Base-by-base conservation (phyloP, 2,113 vertebrate genomes). In the Hucho hucho region DNA sequence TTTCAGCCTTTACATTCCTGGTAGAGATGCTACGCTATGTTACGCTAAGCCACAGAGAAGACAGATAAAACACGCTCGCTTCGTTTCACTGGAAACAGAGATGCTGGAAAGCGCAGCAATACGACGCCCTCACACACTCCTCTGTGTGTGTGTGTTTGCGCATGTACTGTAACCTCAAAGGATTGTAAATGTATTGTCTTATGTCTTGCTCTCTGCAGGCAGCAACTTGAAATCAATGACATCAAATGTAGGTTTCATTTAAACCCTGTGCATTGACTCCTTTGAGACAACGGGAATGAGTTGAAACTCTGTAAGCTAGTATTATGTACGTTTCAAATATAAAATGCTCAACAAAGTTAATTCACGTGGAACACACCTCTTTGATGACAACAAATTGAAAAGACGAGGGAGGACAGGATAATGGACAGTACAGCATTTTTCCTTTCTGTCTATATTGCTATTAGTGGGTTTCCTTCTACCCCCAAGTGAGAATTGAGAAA, bases 31-130 rank as follows among this genome's bases (percentile, higher is more conserved):
- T 56, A 20, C 4, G 28, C 28, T 28, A 28, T 69, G 26, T 24
- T 73, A 79, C 69, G 76, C 74, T 47, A 79, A 75, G 71, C 89
- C 86, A 83, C 88, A 83, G 43, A 82, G 79, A 20, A 78, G 79
- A 79, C 79, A 73, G 70, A 75, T 24, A 56, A 77, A n/a, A 26
- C 65, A 47, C 43, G 9, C 75, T 79, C 24, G 53, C 64, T 64
- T 80, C 32, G 73, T 82, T 87, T 87, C 82, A 90, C 79, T 83
- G 83, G 84, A 91, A 89, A 89, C 76, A 76, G 74, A 64, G 86
- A 87, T 70, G 77, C 74, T 88, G 84, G 84, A 87, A 88, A 88
- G 72, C 73, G 78, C 72, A 70, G 69, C 82, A 80, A 73, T 74
- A 58, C 58, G 56, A 86, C 86, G 83, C 84, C 79, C 75, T 85